These are phyloP conservation scores for Iphiclides podalirius DNA, from an alignment of 2,888 invertebrate genomes.

Conservation along the genomic window DNA sequence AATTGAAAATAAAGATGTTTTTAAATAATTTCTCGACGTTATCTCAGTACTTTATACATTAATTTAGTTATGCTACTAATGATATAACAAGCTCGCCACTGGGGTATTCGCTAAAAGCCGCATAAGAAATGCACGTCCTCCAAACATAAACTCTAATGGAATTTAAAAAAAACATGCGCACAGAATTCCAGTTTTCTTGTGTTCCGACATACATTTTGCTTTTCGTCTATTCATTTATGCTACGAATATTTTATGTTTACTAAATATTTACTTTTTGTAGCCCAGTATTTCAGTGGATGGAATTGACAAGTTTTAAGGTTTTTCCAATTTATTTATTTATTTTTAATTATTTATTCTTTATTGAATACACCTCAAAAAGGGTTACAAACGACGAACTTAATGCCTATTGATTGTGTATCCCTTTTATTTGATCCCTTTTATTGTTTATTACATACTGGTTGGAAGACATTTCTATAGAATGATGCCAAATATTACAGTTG, in stretches of 20 bases:
- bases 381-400: no score
- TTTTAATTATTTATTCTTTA: no score
- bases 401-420: no score
- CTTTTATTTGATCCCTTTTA: no score
- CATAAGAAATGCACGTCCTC: slow-evolving; percentile 8
- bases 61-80: neutral
- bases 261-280: no score
- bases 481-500: slow-evolving; percentile 60
- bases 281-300: no score
- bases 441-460: no score
- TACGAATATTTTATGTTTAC: neutral
- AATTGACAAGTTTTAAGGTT: no score
- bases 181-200: neutral
- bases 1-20: no score
- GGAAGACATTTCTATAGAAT: slow-evolving; percentile 37
- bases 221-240: neutral
- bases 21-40: no score
- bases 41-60: neutral
- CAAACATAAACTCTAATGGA: slow-evolving; percentile 10
- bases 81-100: neutral
- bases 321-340: no score
- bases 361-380: no score
- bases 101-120: neutral
- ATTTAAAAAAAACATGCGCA: neutral
- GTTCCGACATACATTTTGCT: neutral